Base-by-base conservation (phyloP, 1,140 invertebrate species). In the Neodiprion lecontei region DNA sequence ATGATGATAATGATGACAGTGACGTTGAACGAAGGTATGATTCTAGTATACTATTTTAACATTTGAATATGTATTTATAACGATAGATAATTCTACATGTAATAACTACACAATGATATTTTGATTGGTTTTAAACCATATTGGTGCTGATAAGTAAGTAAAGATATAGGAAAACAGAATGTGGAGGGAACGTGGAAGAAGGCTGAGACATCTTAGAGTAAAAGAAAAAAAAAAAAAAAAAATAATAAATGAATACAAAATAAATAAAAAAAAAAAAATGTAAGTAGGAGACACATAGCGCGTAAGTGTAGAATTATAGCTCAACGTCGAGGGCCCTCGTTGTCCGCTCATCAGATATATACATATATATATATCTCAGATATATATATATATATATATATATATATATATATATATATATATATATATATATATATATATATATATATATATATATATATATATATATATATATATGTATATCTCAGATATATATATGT, bases 51-150 rank as follows among this genome's bases (percentile, higher is more conserved):
- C 84, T 85, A 86, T 88, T 85, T 72, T 82, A 83, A 87, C 87
- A 88, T 87, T 88, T 85, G 83, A 87, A 86, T 87, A 83, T 87
- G 88, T 88, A 86, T 88, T 87, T 89, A 88, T 87, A 40, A 88
- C 84, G 82, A 84, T 84, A 84, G 83, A 82, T 86, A 12, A 84
- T 83, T 84, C 83, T 86, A 61, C n/a, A 14, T 14, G 11, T 61
- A 17, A 61, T 61, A 88, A 87, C 83, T 86, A 86, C 82, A 83
- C 81, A 82, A 86, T 77, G 83, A 87, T 88, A 88, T 87, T 87
- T 88, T 85, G 82, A 86, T 88, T 86, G 83, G 83, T 87, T 87
- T 87, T 86, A 84, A 81, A 87, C 86, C 84, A 86, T 83, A 88
- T 87, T 88, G 88, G 88, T 88, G 87, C 87, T 89, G 88, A 88